phyloP scores from a whole-genome alignment of 2,113 vertebrate genomes.

The Gymnogyps californianus region DNA sequence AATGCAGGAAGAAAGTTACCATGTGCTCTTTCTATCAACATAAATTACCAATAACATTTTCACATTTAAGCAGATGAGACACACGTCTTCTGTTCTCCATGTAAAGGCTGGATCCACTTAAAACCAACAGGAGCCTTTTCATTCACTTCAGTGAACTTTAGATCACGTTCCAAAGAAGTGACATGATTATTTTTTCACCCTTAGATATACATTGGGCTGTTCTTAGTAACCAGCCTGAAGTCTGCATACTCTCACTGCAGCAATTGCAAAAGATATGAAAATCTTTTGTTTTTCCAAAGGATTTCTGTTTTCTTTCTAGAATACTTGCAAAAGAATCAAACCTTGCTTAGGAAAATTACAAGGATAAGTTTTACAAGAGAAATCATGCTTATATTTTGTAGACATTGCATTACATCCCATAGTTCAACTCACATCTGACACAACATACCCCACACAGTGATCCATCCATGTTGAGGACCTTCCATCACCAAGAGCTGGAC shows the following conservation, averaged over 20 bases:
- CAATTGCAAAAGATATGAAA: background rate
- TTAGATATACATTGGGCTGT: slow-evolving; percentile 27
- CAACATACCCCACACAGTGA: slow-evolving; percentile 53
- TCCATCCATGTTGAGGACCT: slow-evolving; percentile 58
- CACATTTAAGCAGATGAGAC: slow-evolving; percentile 64
- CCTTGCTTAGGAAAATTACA: background rate
- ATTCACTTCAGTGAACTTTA: slow-evolving; percentile 50
- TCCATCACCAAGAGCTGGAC: slow-evolving; percentile 73
- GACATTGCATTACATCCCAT: background rate
- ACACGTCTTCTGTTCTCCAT: slow-evolving; percentile 67
- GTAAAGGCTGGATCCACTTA: slow-evolving; percentile 35
- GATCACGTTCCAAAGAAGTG: slow-evolving; percentile 49
- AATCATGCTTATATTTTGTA: background rate
- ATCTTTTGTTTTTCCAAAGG: background rate
- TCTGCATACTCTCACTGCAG: background rate
- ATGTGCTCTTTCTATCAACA: slow-evolving; percentile 76
- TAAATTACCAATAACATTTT: slow-evolving; percentile 74
- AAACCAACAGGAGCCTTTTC: slow-evolving; percentile 52
- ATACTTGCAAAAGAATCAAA: background rate
- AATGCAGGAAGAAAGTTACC: slow-evolving; percentile 63
- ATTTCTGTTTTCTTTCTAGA: background rate
- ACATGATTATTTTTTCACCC: slow-evolving; percentile 62
- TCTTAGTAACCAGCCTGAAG: slow-evolving; percentile 46
- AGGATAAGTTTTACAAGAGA: background rate
- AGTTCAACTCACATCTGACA: background rate